phyloP scores from a whole-genome alignment of 2,888 invertebrate species.

The Rhodophaea formosa region DNA sequence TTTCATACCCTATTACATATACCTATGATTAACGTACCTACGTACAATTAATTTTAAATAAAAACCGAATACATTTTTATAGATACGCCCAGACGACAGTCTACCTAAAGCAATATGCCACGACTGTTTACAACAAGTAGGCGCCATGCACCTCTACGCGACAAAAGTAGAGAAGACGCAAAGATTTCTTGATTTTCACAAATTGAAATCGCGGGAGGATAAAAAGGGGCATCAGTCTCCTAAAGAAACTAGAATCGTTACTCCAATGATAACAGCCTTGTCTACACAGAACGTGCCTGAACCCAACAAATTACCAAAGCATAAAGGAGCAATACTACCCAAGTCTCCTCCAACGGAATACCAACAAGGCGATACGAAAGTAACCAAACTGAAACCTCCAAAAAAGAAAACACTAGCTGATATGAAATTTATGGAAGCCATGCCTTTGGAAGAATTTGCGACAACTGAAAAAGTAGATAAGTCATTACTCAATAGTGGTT shows the following conservation, averaged over 20 bases:
- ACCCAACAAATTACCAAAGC: conserved; percentile 26
- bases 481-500: conserved; percentile 48
- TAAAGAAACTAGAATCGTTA: conserved; percentile 38
- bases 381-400: conserved; percentile 34
- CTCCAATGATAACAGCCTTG: conserved; percentile 44
- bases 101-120: conserved; percentile 77
- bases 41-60: background rate
- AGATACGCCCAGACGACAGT: conserved; percentile 67
- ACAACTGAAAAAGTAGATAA: conserved; percentile 61
- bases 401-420: conserved; percentile 59
- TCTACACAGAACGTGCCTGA: conserved; percentile 44
- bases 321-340: conserved; percentile 23
- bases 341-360: conserved; percentile 44
- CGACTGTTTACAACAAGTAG: conserved; percentile 71
- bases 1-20: background rate
- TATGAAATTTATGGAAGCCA: conserved; percentile 65
- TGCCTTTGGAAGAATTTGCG: conserved; percentile 71
- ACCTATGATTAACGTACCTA: background rate
- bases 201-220: conserved; percentile 52
- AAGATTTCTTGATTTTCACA: conserved; percentile 69
- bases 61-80: conserved; percentile 18
- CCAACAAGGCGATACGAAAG: conserved; percentile 60
- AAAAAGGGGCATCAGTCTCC: conserved; percentile 35
- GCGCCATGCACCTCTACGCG: conserved; percentile 58
- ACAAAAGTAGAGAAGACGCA: conserved; percentile 75